Evolutionary conservation across 2,113 vertebrate genomes (phyloP), one percentile per base, ranked within the genome.

Genomic region (Verasper variegatus): DNA sequence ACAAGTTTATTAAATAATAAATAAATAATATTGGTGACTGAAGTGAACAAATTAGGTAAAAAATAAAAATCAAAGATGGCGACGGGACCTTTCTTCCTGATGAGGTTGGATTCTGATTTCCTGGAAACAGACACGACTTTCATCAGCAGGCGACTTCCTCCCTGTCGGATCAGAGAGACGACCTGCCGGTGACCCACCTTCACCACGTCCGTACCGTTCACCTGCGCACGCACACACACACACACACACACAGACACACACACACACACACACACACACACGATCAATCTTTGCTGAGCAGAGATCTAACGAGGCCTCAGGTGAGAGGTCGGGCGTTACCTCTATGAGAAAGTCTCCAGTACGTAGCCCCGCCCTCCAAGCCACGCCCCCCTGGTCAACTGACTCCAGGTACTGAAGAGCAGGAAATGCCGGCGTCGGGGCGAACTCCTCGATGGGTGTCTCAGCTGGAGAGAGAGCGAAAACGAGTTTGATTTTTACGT

Each of bases 101-200:
- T 85, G 24, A 96, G 92, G n/a, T 98, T 97, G 0, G 95, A 87
- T 14, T 99, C 97, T 0, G 97, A 96, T 85, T 98, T 98, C 68
- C 98, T 94, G 21, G 96, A 98, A 64, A 99, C 97, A 0, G 98
- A 97, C 1, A 99, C 97, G 1, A 99, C 98, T 72, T 99, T 99
- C 97, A 99, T 98, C 76, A 97, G 93, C 73, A 99, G 95, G 10
- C 94, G 95, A 90, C 97, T 98, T 37, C 98, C 97, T 8, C 98
- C 98, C 88, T 98, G 97, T 9, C 98, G 96, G 93, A 99, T 99
- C 86, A 99, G 89, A 14, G 96, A 94, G 59, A 99, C 98, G 83
- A 99, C 98, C 92, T 99, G 98, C 79, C 98, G 97, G 87, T 99
- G 98, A 1, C 98, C 98, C 21, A 99, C 98, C 92, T 99, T 99